Evolutionary conservation across 2,113 vertebrate species (phyloP), one percentile per base, ranked within the genome.

Genomic region (Cephalopholis sonnerati): DNA sequence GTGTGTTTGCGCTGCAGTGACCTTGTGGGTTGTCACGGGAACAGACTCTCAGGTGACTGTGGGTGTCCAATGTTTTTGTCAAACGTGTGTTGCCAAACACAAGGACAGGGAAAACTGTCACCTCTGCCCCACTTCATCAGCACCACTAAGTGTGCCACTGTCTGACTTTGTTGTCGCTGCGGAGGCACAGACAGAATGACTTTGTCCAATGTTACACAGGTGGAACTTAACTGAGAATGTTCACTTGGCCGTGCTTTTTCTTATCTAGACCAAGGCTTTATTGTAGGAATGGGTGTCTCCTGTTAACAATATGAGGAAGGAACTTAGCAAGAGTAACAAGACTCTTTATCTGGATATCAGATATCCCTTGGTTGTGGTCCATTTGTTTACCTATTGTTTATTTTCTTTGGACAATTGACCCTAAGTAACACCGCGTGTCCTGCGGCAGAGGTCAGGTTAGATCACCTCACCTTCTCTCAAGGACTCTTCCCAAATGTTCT

Each of bases 61-160:
- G 18, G 61, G 81, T 66, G 80, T 87, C 71, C 66, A 57, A 0
- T 83, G 82, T 78, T 85, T 84, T 81, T 36, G 62, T 50, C 67
- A 7, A 15, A 24, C 8, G 24, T 65, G 54, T 88, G 90, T 88
- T 93, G 89, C 87, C 87, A 94, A 92, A 92, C 91, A 92, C 62
- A 41, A 55, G 77, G 57, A 73, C 65, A 89, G 94, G 94, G 94
- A 96, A 95, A 94, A 90, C 68, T 8, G 17, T 95, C 84, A 93
- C 93, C 95, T 93, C 87, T 96, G 92, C 69, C 85, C 92, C 86
- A 95, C 87, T 94, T 92, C 64, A 83, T 54, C 75, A 76, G 70
- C 77, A 22, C 58, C 53, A 59, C 65, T 10, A 1, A 70, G 70
- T 44, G 11, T 20, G 44, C 58, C 22, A 15, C 59, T 18, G 0